Evolutionary conservation across 1,140 invertebrate species (phyloP).

Genomic region (Gonatopus flavifemur): DNA sequence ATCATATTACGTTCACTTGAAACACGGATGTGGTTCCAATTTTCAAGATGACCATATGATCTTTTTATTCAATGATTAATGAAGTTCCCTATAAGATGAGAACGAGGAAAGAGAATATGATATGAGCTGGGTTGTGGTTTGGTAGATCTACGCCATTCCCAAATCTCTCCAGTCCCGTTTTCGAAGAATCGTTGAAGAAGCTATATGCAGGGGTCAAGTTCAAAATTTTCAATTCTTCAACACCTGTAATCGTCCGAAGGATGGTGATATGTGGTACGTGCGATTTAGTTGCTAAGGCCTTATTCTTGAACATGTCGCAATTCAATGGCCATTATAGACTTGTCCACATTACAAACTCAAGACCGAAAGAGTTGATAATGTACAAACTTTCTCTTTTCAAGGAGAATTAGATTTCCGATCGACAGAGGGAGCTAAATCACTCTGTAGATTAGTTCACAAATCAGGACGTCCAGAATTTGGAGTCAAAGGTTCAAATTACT

Average conservation of each 20-base stretch:
- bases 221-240: background rate
- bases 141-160: background rate
- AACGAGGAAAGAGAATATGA: background rate
- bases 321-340: background rate
- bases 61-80: conserved; percentile 3
- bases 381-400: background rate
- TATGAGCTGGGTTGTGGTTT: conserved; percentile 2
- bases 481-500: background rate
- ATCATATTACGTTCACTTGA: conserved; percentile 4
- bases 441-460: background rate
- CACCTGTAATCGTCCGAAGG: background rate
- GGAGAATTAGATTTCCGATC: background rate
- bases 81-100: background rate
- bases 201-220: conserved; percentile 3
- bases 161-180: background rate
- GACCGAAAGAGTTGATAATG: background rate
- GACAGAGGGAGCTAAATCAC: background rate
- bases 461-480: background rate
- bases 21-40: conserved; percentile 3
- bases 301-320: no score
- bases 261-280: background rate
- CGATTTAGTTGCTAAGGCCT: background rate
- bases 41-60: conserved; percentile 2
- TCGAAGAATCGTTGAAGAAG: background rate
- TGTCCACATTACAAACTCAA: conserved; percentile 1